Conservation (phyloP, 2,113 vertebrate species). For the Synchiropus splendidus region DNA sequence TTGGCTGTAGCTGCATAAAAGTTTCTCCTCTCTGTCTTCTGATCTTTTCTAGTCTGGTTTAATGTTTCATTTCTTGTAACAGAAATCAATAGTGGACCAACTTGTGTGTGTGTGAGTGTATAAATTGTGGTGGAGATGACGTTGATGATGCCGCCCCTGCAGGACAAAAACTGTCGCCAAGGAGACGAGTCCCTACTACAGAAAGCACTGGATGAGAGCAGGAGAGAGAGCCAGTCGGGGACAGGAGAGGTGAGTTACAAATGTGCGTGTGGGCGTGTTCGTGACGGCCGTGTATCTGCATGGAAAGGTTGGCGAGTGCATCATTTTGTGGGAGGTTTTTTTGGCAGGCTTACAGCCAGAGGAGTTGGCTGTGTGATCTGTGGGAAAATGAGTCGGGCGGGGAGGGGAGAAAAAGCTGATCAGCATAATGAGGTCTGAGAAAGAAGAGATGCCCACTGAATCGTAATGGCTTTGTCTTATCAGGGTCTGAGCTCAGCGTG, state of each 20-base stretch:
- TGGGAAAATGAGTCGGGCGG: too few species aligned
- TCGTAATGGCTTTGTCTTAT: constrained; percentile 29
- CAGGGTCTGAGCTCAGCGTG: constrained; percentile 46
- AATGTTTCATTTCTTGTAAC: too few species aligned
- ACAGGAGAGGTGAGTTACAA: constrained; percentile 66
- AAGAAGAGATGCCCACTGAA: constrained; percentile 19
- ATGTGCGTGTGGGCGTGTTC: constrained; percentile 4
- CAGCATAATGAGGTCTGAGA: constrained; percentile 11
- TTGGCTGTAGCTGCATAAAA: too few species aligned
- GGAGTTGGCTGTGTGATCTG: constrained; percentile 3
- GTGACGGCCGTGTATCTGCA: constrained; percentile 16
- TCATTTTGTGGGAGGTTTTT: constrained; percentile 16
- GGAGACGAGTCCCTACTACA: constrained; percentile 73
- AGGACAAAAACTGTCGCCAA: constrained; percentile 79
- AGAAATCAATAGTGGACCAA: too few species aligned
- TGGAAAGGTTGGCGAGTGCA: constrained; percentile 11
- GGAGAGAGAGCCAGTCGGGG: constrained; percentile 54
- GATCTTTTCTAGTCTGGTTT: too few species aligned
- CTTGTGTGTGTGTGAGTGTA: too few species aligned
- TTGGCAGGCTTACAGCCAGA: neutral
- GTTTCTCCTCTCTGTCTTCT: too few species aligned
- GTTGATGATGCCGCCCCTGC: constrained; percentile 32
- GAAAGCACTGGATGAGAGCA: constrained; percentile 63
- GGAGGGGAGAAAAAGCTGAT: constrained; percentile 14
- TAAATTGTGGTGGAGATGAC: constrained; percentile 28